Evolutionary conservation across 2,888 invertebrate genomes (phyloP), one percentile per base, ranked within the genome.

Genomic region (Teleogryllus oceanicus): DNA sequence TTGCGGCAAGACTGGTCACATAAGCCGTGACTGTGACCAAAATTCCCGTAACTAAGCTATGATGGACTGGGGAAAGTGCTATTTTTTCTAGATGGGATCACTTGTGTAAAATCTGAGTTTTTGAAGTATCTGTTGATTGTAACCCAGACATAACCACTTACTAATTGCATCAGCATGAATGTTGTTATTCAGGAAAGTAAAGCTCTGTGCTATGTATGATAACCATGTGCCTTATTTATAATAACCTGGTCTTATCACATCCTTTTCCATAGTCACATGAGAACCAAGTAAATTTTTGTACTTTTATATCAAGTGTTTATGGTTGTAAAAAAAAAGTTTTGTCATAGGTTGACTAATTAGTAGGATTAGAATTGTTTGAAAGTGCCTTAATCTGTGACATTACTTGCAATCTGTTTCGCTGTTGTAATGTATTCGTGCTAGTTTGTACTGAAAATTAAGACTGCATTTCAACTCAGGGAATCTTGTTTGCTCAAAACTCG

Each of bases 1-100:
- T 86, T 97, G 97, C 90, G 94, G 96, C 89, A 94, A 96, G 89
- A 92, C 93, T 84, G 95, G 95, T 83, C 95, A 96, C 90, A 92
- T 96, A 90, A 94, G 94, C 89, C 94, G 95, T 87, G 96, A 96
- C 88, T 96, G 95, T 90, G 94, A 93, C 86, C 94, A 94, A 88
- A 91, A 92, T 85, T 94, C 93, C 87, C 91, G 92, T 85, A 89
- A 90, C 86, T 89, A 89, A 81, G 74, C 37, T 62, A 18, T n/a
- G 62, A 62, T 18, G 62, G 62, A 62, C 62, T 62, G 62, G 62
- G 62, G 62, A 62, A 62, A 62, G 62, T 62, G 62, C 62, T 62
- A 62, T 62, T 62, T 62, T 62, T 62, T 62, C 62, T 62, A 62
- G 62, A 62, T 62, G 62, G 62, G 62, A 62, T 62, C 62, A 62